These are phyloP conservation scores for Dolichotis patagonum DNA, from an alignment of 2,113 vertebrate genomes.

Conservation along the genomic window DNA sequence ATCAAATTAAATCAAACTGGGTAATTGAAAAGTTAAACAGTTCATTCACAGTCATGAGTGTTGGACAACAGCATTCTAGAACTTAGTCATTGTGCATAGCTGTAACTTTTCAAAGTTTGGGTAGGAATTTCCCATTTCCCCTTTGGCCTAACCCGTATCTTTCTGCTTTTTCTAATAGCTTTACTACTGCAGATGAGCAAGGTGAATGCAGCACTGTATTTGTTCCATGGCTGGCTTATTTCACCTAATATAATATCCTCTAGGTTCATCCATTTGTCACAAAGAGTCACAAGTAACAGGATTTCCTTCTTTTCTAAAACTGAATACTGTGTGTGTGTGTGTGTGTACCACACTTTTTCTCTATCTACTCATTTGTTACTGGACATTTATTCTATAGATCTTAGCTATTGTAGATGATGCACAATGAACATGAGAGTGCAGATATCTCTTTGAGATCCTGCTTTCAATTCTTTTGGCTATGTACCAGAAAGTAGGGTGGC, in stretches of 20 bases:
- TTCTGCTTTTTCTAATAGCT: neutral
- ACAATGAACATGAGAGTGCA: neutral
- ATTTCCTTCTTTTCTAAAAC: neutral
- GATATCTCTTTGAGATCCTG: neutral
- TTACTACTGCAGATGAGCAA: neutral
- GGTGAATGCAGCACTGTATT: neutral
- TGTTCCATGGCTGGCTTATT: neutral
- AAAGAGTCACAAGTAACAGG: neutral
- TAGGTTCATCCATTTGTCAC: neutral
- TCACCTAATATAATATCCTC: neutral
- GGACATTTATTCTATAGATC: neutral
- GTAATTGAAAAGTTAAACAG: slow-evolving; percentile 43
- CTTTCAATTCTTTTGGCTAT: neutral
- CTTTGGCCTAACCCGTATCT: too few species aligned
- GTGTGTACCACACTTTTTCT: neutral
- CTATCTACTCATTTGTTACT: neutral
- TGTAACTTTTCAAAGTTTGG: neutral
- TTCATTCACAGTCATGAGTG: neutral
- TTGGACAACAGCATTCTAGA: neutral
- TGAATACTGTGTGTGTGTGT: neutral
- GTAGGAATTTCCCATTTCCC: neutral
- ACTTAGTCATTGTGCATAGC: neutral
- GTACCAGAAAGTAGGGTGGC: neutral
- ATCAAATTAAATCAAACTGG: neutral
- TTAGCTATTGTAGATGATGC: neutral